These are phyloP conservation scores for Sphaerophoria taeniata DNA, from an alignment of 2,888 invertebrate genomes.

Conservation along the genomic window DNA sequence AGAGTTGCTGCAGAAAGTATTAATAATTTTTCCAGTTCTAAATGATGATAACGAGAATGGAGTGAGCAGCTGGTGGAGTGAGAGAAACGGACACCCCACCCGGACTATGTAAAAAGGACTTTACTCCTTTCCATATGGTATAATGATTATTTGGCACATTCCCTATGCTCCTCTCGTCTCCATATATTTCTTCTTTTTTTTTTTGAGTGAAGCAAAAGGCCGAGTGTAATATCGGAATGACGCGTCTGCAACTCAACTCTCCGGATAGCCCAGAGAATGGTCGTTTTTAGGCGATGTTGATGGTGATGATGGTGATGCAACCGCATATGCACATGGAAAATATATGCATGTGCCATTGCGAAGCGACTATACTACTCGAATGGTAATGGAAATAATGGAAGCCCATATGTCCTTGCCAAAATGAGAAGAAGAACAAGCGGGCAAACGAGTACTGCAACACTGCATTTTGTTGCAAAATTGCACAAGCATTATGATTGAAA, in stretches of 20 bases:
- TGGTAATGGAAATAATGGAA: constrained; percentile 67
- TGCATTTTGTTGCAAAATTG: constrained; percentile 38
- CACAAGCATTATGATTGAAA: constrained; percentile 69
- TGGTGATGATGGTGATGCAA: constrained; percentile 70
- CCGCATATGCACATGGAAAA: constrained; percentile 68
- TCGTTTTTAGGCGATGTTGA: constrained; percentile 54
- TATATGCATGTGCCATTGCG: constrained; percentile 55
- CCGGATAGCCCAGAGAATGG: not conserved
- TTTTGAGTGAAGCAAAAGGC: not conserved
- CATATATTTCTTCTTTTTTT: not conserved
- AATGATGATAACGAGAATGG: constrained; percentile 75
- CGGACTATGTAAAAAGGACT: constrained; percentile 51
- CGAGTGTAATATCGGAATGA: not conserved
- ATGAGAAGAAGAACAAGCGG: constrained; percentile 57
- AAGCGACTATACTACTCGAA: constrained; percentile 50
- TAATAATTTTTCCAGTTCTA: constrained; percentile 70
- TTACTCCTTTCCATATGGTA: constrained; percentile 63
- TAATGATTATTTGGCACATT: constrained; percentile 73
- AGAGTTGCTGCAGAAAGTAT: constrained; percentile 45
- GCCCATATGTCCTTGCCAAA: constrained; percentile 71
- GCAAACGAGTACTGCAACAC: constrained; percentile 8
- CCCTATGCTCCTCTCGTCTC: constrained; percentile 20
- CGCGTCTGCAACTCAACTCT: constrained; percentile 32
- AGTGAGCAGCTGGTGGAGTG: constrained; percentile 1
- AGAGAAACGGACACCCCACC: constrained; percentile 35